Evolutionary conservation across 2,888 invertebrate species (phyloP), one percentile per base, ranked within the genome.

Genomic region (Agrilus mali): DNA sequence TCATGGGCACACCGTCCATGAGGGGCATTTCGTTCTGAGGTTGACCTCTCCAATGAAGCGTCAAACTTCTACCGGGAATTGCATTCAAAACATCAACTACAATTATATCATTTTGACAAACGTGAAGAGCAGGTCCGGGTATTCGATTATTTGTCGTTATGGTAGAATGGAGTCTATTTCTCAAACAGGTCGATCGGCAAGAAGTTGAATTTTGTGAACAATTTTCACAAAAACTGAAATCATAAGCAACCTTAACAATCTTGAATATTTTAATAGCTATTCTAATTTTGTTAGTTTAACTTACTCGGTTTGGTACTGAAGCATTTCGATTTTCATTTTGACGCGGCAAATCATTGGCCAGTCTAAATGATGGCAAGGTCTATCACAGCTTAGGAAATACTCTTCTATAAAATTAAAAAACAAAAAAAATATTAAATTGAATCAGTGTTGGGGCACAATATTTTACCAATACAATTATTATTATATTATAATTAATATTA

Each of bases 1-100:
- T 69, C 73, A 82, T 75, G 0, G 84, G 80, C 4, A 79, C 80
- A 2, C 85, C 85, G 52, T 86, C 85, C 82, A 84, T 83, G 55
- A 73, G 78, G 0, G 82, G 82, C 3, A 80, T 74, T 74, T 54
- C 71, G 64, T 61, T 77, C 75, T 54, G 70, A 55, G 78, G 81
- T 50, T 85, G 85, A 0, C 87, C 88, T 56, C 86, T 80, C 86
- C 86, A 88, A 59, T 88, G 87, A 8, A 88, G 68, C 7, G 80
- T 72, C 1, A 81, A 63, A 40, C 78, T 79, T 56, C 81, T 77
- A 20, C 78, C 78, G 0, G 78, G 76, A 42, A 86, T 67, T 53
- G 73, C 74, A 57, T 86, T 86, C 40, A 73, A 69, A 1, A 86
- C 80, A 59, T 84, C 82, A 0, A 86, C 80, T 0, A 84, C 71